These are phyloP conservation scores for Porites divaricata DNA, from an alignment of 92 coral and sea anemone genomes.

Conservation along the genomic window DNA sequence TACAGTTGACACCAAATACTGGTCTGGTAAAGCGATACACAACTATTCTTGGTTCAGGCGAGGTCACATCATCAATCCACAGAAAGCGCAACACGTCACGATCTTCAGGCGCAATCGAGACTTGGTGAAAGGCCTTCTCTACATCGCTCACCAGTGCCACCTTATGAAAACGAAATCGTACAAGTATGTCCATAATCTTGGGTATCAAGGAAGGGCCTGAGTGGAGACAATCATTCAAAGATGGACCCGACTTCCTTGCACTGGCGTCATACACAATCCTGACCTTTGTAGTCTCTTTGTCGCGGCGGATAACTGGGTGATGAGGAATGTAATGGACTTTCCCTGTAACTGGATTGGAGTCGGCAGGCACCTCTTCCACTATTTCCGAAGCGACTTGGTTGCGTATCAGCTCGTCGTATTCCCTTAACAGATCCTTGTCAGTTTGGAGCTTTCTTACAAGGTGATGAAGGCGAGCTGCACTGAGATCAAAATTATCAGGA, in stretches of 20 bases:
- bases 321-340: conserved; percentile 48
- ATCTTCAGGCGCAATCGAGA: neutral
- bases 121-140: neutral
- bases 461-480: conserved; percentile 31
- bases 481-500: conserved; percentile 41
- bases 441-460: conserved; percentile 40
- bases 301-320: conserved; percentile 50
- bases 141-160: neutral
- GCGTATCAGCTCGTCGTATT: conserved; percentile 39
- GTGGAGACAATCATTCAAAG: conserved; percentile 25
- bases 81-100: conserved; percentile 32
- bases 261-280: conserved; percentile 59
- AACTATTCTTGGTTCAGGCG: neutral
- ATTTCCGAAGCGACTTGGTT: conserved; percentile 27
- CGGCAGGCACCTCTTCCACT: conserved; percentile 24
- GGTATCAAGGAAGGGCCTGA: conserved; percentile 1
- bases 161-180: neutral
- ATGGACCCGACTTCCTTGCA: conserved; percentile 24
- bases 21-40: conserved; percentile 37
- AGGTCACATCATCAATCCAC: conserved; percentile 28
- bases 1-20: conserved; percentile 44
- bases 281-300: conserved; percentile 56
- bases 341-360: neutral
- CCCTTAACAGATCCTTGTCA: conserved; percentile 48
- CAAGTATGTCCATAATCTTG: conserved; percentile 7